phyloP scores from a whole-genome alignment of 2,888 invertebrate species.

The Ferrisia virgata region DNA sequence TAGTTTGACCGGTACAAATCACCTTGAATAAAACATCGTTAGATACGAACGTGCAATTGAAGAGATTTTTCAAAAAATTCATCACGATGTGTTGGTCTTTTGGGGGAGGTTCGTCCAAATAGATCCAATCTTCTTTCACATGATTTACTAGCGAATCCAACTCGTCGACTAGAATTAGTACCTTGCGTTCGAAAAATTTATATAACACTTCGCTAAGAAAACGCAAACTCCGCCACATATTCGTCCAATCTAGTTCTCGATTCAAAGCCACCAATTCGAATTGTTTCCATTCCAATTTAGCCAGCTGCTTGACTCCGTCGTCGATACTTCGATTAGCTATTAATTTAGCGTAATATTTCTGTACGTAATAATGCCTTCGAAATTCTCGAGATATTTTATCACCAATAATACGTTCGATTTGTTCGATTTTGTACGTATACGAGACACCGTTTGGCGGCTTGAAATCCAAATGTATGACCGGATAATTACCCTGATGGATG shows the following conservation, averaged over 20 bases:
- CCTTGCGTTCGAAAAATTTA: neutral
- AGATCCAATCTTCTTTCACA: neutral
- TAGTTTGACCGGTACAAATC: neutral
- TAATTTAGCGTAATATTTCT: neutral
- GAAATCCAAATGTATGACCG: neutral
- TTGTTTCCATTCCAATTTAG: neutral
- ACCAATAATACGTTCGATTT: neutral
- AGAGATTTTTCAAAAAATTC: neutral
- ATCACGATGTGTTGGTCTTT: neutral
- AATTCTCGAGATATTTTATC: neutral
- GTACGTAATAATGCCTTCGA: neutral
- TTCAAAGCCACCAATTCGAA: neutral
- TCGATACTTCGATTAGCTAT: neutral
- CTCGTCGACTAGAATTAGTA: neutral
- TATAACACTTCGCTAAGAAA: neutral
- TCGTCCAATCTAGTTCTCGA: neutral
- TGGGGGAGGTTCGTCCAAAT: neutral
- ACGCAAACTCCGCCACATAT: neutral
- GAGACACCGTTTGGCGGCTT: neutral
- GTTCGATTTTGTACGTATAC: neutral
- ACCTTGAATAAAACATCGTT: neutral
- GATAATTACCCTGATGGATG: neutral
- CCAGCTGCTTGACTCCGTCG: neutral
- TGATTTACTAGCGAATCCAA: neutral
- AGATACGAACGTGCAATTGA: neutral